These are phyloP conservation scores for Oscheius onirici DNA, from an alignment of 2,888 invertebrate genomes.

Conservation along the genomic window DNA sequence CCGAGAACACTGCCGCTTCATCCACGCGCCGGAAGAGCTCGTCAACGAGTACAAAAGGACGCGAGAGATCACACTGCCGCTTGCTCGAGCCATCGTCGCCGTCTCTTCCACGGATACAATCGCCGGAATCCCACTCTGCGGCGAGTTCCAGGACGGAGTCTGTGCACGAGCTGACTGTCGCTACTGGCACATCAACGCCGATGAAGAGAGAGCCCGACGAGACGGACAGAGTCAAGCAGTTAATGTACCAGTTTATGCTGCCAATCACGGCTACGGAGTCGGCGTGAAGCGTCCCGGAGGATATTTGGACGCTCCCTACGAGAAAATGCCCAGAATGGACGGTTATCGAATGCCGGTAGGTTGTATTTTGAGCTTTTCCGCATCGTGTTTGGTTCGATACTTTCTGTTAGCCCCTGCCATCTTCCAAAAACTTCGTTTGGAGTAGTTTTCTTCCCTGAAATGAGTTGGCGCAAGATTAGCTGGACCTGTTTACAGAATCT, in stretches of 20 bases:
- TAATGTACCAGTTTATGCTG: constrained; percentile 11
- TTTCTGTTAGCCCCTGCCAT: no score
- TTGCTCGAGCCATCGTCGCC: constrained; percentile 73
- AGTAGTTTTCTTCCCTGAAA: no score
- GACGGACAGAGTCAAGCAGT: constrained; percentile 68
- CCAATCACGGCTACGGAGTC: constrained; percentile 4
- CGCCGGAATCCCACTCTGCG: constrained; percentile 70
- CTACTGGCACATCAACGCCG: constrained; percentile 70
- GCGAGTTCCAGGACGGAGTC: constrained; percentile 68
- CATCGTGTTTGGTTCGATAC: no score
- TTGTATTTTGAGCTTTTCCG: no score
- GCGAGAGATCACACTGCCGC: constrained; percentile 78
- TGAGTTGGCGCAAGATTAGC: no score
- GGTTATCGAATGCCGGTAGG: constrained; percentile 30
- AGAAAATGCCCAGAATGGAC: constrained; percentile 43
- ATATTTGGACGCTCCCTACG: constrained; percentile 32
- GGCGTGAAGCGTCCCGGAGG: constrained; percentile 29
- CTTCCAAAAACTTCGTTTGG: no score
- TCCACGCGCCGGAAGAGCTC: constrained; percentile 81
- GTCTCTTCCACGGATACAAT: constrained; percentile 69
- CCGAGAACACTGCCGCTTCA: constrained; percentile 76
- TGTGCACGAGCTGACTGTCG: constrained; percentile 69
- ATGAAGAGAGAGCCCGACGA: constrained; percentile 70
- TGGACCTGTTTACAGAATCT: no score
- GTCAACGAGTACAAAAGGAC: constrained; percentile 80